These are phyloP conservation scores for Colostygia pectinataria DNA, from an alignment of 2,888 invertebrate species.

Conservation along the genomic window DNA sequence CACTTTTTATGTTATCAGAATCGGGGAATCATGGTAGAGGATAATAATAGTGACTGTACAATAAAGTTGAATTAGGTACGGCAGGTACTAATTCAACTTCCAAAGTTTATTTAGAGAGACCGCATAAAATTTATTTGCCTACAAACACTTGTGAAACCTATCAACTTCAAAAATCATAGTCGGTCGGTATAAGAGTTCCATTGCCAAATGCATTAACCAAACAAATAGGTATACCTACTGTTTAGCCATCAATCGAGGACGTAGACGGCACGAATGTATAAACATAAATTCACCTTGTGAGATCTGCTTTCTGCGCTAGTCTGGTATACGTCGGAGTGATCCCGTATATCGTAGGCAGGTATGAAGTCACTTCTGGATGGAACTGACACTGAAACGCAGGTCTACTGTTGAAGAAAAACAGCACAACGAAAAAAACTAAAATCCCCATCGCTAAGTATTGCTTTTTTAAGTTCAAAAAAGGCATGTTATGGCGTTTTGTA, in stretches of 20 bases:
- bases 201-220: slow-evolving; percentile 46
- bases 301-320: slow-evolving; percentile 95
- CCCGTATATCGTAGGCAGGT: slow-evolving; percentile 90
- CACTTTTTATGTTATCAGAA: too few relatives aligned
- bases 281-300: slow-evolving; percentile 86
- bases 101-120: too few relatives aligned
- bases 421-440: slow-evolving; percentile 71
- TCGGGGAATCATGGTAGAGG: too few relatives aligned
- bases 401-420: slow-evolving; percentile 73
- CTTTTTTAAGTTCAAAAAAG: slow-evolving; percentile 75
- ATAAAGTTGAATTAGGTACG: too few relatives aligned
- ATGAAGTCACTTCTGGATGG: slow-evolving; percentile 57
- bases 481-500: slow-evolving; percentile 57
- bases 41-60: too few relatives aligned
- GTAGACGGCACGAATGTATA: slow-evolving; percentile 52
- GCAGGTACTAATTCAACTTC: too few relatives aligned
- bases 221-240: slow-evolving; percentile 36
- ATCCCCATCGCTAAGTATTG: slow-evolving; percentile 75
- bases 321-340: slow-evolving; percentile 96
- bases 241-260: slow-evolving; percentile 61
- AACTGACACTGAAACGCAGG: slow-evolving; percentile 76
- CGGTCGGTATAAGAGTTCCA: slow-evolving; percentile 29
- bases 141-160: slow-evolving; percentile 21
- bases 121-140: background rate
- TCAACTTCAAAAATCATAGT: slow-evolving; percentile 36